Base-by-base conservation (phyloP, 2,888 invertebrate species). In the Tiliacea citrago region DNA sequence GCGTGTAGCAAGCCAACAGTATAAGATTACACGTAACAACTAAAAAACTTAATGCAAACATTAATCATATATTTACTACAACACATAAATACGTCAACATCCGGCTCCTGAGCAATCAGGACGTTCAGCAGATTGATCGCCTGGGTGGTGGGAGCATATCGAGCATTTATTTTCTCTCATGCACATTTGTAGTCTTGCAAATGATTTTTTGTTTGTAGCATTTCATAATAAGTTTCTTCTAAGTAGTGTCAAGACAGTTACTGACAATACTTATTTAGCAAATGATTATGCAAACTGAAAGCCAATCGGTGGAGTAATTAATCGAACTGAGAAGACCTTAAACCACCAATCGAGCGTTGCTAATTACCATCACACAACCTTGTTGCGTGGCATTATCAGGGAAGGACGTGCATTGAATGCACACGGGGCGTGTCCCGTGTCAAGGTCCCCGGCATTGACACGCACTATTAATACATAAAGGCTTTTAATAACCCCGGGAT, bases 401-500 rank as follows among this genome's bases (percentile, higher is more conserved):
- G 55, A 81, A 60, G 76, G 75, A 49, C 68, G 58, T 47, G 51
- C 49, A 81, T 58, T 58, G 57, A 67, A 67, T 77, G 84, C 84
- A 68, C 61, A 69, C 55, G 65, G 45, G 61, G 49, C 62, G 57
- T 55, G 16, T 39, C n/a, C 35, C 42, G 29, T 58, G 70, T 67
- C 85, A 86, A 83, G 85, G 83, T 67, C 62, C 51, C 39, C 18
- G 68, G 51, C 84, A 79, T 73, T 70, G 75, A 71, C 70, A 71
- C 73, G 70, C 66, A 72, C 75, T 86, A 87, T 86, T 85, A 65
- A 83, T 86, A 80, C 58, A 74, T 65, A 72, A 65, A 73, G 72
- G 61, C 75, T 75, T 67, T 70, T 73, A 82, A 73, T 79, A 78
- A 76, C 63, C 49, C 9, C 18, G 47, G 42, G 71, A 72, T 70